These are phyloP conservation scores for Micrasema minimum DNA, from an alignment of 1,140 invertebrate genomes.

Conservation along the genomic window DNA sequence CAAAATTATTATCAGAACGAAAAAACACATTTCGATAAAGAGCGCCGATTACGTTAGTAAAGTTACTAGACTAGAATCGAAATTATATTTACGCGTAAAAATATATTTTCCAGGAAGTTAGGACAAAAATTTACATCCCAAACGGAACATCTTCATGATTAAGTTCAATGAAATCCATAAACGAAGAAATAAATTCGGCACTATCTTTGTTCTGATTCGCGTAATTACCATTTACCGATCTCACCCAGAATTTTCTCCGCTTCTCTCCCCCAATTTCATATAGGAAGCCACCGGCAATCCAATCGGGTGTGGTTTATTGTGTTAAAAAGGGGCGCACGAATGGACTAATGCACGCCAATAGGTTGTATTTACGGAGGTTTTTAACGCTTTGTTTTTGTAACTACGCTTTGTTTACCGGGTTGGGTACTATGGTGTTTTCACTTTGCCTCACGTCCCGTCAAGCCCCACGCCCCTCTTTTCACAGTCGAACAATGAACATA, in stretches of 20 bases:
- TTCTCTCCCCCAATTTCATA: constrained; percentile 1
- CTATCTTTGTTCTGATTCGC: constrained; percentile 8
- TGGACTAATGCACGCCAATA: constrained; percentile 37
- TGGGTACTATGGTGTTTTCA: constrained; percentile 35
- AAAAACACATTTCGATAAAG: too few relatives aligned
- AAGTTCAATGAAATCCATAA: constrained; percentile 11
- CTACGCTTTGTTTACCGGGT: constrained; percentile 40
- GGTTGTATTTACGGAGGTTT: constrained; percentile 42
- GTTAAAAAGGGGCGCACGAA: constrained; percentile 15
- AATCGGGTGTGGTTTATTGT: background rate
- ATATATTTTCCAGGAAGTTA: too few relatives aligned
- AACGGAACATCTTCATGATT: constrained; percentile 1
- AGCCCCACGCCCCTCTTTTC: constrained; percentile 19
- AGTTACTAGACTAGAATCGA: too few relatives aligned
- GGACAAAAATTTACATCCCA: too few relatives aligned
- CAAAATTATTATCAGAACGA: too few relatives aligned
- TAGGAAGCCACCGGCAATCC: background rate
- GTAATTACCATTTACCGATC: constrained; percentile 8
- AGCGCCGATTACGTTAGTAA: too few relatives aligned
- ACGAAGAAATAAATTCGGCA: background rate
- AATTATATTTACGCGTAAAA: too few relatives aligned
- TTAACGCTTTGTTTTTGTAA: too few relatives aligned
- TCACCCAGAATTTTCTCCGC: background rate
- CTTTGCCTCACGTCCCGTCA: constrained; percentile 26
- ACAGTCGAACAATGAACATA: constrained; percentile 16